Evolutionary conservation across 2,797 vertebrate genomes (phyloP).

Genomic region (Iguana delicatissima): DNA sequence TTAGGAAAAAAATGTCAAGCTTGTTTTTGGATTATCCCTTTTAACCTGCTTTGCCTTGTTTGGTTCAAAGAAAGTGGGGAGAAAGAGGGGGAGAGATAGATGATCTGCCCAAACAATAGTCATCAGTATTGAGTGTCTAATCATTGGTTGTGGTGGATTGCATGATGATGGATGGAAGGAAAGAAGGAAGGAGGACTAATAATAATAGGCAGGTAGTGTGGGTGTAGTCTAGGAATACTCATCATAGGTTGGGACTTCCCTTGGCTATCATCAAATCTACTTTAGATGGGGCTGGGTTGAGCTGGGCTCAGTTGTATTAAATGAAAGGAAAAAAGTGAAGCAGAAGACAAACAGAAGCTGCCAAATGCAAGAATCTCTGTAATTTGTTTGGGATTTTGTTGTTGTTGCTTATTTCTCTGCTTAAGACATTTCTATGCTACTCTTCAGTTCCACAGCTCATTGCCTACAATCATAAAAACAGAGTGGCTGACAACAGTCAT

Average conservation of each 20-base stretch:
- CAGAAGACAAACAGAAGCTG: not conserved
- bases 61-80: not conserved
- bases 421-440: not conserved
- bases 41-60: not conserved
- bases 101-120: not conserved
- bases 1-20: not conserved
- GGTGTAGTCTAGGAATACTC: no score
- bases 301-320: not conserved
- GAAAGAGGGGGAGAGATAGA: not conserved
- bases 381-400: not conserved
- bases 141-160: not conserved
- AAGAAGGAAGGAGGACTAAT: not conserved
- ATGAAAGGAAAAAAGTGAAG: not conserved
- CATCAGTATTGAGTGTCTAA: not conserved
- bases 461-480: no score
- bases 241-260: not conserved
- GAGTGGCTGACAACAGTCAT: not conserved
- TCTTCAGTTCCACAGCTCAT: not conserved
- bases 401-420: not conserved
- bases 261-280: not conserved
- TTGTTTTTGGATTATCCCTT: not conserved
- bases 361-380: not conserved
- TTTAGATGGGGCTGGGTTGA: not conserved
- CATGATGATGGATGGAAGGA: not conserved
- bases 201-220: not conserved